Evolutionary conservation across 2,797 vertebrate species (phyloP), one percentile per base, ranked within the genome.

Genomic region (Aplochiton taeniatus): DNA sequence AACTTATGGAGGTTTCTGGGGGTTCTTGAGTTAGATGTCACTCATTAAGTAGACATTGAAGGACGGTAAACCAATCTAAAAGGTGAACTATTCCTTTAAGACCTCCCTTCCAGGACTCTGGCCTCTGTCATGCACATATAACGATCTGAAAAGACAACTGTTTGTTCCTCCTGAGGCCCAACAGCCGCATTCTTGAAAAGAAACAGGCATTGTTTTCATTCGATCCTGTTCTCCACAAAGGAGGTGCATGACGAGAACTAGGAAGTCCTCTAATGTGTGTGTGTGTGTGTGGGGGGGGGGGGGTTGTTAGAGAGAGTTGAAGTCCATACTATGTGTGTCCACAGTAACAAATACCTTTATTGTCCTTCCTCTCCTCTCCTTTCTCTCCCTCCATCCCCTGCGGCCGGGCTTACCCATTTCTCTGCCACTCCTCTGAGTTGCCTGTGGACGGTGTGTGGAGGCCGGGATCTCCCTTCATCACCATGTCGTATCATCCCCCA

Each of bases 221-320:
- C 76, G 58, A 81, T 82, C 82, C 87, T 86, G 70, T 80, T 75
- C 65, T 61, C 59, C 70, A 87, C 81, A 77, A 50, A 70, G 14
- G 1, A 68, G 76, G 81, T 74, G 77, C 73, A 66, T 80, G 65
- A 73, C 65, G 51, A 11, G 64, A 12, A 52, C 51, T 72, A 79
- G 18, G 12, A 11, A 8, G 11, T 72, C 61, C 57, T 65, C 75
- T 71, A 79, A 78, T 82, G 77, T 0, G 45, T 74, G 52, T 58
- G 63, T 44, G 31, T 31, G 31, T 31, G 31, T 31, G 31, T 31
- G 31, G 2, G 31, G 2, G 31, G 2, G 31, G 2, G 31, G 2
- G 31, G 2, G 2, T 31, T 31, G 31, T 31, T 2, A 3, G 31
- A 31, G 31, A 31, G 31, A 31, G 31, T 31, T 3, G 3, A 31